phyloP scores from a whole-genome alignment of 2,113 vertebrate species.

The Platanista minor region DNA sequence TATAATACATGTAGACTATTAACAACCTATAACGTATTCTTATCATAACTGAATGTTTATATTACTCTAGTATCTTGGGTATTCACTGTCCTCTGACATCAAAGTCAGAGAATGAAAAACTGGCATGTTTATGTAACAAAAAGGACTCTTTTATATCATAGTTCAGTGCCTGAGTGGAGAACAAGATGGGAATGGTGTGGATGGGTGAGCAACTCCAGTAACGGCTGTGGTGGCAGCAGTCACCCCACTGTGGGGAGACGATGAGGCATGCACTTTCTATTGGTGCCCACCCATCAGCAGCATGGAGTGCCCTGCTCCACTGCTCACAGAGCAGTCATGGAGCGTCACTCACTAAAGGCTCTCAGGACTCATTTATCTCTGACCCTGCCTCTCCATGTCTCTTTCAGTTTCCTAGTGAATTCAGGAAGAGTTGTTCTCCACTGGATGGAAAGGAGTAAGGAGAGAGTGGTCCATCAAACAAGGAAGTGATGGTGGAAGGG shows the following conservation, averaged over 20 bases:
- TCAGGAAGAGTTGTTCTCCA: not conserved
- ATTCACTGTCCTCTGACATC: not conserved
- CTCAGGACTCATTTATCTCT: not conserved
- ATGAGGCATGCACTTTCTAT: not conserved
- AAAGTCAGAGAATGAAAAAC: not conserved
- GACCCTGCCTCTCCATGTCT: not conserved
- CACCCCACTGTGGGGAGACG: not conserved
- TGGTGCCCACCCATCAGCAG: not conserved
- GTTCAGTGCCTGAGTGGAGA: constrained; percentile 20
- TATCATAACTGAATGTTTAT: not conserved
- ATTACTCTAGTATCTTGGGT: not conserved
- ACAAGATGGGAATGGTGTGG: not conserved
- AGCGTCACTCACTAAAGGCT: not conserved
- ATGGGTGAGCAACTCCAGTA: not conserved
- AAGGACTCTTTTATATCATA: not conserved
- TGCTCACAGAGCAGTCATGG: not conserved
- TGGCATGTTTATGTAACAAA: not conserved
- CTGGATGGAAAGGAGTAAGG: not conserved
- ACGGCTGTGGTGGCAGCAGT: not conserved
- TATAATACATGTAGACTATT: not conserved
- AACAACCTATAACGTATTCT: not conserved
- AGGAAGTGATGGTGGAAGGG: not conserved
- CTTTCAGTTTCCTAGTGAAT: not conserved
- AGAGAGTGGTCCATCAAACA: not conserved
- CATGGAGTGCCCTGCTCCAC: not conserved